These are phyloP conservation scores for Ectropis grisescens DNA, from an alignment of 1,140 invertebrate genomes.

Conservation along the genomic window DNA sequence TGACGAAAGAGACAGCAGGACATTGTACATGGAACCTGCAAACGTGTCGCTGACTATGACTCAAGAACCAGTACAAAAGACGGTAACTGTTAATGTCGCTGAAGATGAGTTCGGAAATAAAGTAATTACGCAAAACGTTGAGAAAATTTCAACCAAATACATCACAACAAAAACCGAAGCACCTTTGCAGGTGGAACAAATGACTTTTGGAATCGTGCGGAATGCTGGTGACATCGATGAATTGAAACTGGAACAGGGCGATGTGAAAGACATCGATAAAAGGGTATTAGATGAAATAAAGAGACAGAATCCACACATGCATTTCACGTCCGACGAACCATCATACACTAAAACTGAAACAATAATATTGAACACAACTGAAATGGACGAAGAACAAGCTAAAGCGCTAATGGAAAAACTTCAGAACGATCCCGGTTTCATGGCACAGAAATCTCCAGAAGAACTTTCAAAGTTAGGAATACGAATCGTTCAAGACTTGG, in stretches of 20 bases:
- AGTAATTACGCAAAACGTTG: conserved; percentile 65
- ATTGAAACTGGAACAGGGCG: conserved; percentile 51
- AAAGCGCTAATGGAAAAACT: conserved; percentile 58
- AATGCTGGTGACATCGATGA: conserved; percentile 40
- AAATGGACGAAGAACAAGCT: conserved; percentile 57
- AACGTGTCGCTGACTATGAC: conserved; percentile 58
- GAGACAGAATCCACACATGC: conserved; percentile 59
- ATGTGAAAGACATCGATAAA: conserved; percentile 53
- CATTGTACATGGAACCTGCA: conserved; percentile 54
- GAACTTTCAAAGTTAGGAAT: conserved; percentile 52
- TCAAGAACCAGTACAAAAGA: conserved; percentile 62
- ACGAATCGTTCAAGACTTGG: conserved; percentile 49
- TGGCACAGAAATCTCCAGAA: conserved; percentile 51
- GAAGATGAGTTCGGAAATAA: conserved; percentile 68
- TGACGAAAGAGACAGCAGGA: conserved; percentile 45
- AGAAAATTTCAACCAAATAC: conserved; percentile 54
- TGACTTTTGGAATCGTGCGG: conserved; percentile 59
- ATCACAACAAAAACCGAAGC: conserved; percentile 47
- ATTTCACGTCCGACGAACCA: conserved; percentile 53
- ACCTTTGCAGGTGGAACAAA: conserved; percentile 61
- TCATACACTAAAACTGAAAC: conserved; percentile 63
- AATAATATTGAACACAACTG: conserved; percentile 54
- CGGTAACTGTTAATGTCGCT: conserved; percentile 60
- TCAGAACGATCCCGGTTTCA: conserved; percentile 58
- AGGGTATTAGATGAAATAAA: conserved; percentile 59